phyloP scores from a whole-genome alignment of 2,888 invertebrate genomes.

The Rhorus exstirpatorius region DNA sequence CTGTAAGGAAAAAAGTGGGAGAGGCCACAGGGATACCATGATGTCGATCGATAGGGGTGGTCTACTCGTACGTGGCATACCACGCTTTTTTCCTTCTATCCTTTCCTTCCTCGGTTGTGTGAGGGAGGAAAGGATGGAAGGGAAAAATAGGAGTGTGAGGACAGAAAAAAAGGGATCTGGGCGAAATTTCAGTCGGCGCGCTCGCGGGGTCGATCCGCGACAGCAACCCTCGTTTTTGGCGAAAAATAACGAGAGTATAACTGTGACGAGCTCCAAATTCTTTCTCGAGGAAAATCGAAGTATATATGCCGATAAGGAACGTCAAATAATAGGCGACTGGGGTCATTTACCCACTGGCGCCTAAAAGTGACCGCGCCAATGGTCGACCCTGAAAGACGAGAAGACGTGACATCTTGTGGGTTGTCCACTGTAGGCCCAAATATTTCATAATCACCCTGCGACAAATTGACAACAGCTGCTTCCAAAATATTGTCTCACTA shows the following conservation, averaged over 20 bases:
- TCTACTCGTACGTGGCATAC: conserved; percentile 49
- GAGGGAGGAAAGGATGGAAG: conserved; percentile 50
- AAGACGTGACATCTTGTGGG: conserved; percentile 57
- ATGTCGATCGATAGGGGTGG: conserved; percentile 70
- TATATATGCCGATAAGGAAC: background rate
- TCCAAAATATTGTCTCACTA: conserved; percentile 38
- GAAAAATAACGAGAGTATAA: conserved; percentile 29
- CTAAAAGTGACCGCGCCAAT: conserved; percentile 12
- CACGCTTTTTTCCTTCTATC: no score
- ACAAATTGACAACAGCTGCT: conserved; percentile 78
- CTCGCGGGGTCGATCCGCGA: conserved; percentile 12
- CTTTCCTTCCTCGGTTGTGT: no score
- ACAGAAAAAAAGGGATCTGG: conserved; percentile 8
- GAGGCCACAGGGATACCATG: conserved; percentile 59
- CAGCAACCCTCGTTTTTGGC: background rate
- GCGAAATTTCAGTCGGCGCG: conserved; percentile 32
- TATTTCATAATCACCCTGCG: conserved; percentile 68
- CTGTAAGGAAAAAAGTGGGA: conserved; percentile 54
- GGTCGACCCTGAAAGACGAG: conserved; percentile 63
- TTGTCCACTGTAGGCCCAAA: conserved; percentile 48
- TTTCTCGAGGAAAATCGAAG: background rate
- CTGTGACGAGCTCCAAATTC: conserved; percentile 31
- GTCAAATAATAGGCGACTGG: conserved; percentile 41
- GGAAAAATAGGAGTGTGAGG: conserved; percentile 33
- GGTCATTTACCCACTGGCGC: conserved; percentile 24